phyloP scores from a whole-genome alignment of 2,113 vertebrate species.

The Trichomycterus rosablanca region DNA sequence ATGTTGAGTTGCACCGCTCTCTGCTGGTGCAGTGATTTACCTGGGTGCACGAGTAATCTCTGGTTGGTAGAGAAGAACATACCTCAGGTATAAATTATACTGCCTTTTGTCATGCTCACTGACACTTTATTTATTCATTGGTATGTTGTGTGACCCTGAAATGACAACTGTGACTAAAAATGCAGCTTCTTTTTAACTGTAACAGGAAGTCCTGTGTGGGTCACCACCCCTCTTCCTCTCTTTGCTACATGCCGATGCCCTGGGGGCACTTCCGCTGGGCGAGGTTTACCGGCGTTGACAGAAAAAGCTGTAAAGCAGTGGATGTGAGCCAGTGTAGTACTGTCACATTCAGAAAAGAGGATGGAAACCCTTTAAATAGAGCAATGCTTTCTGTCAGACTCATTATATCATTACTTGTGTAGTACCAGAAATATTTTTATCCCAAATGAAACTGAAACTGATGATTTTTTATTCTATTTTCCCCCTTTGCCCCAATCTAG shows the following conservation, averaged over 20 bases:
- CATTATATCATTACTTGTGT: too few relatives aligned
- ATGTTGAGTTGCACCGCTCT: too few relatives aligned
- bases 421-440: too few relatives aligned
- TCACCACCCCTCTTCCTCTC: constrained; percentile 29
- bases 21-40: constrained; percentile 30
- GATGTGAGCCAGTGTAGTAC: constrained; percentile 4
- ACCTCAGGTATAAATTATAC: constrained; percentile 17
- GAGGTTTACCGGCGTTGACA: constrained; percentile 22
- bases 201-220: constrained; percentile 39
- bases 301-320: neutral
- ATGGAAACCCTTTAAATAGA: constrained; percentile 4
- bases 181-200: constrained; percentile 23
- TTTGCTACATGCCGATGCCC: neutral
- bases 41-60: constrained; percentile 2
- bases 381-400: neutral
- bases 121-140: constrained; percentile 14
- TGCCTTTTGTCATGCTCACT: constrained; percentile 12
- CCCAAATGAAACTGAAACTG: too few relatives aligned
- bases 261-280: constrained; percentile 36
- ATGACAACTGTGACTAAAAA: constrained; percentile 27
- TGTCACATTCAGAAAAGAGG: constrained; percentile 9
- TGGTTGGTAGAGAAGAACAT: neutral
- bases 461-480: too few relatives aligned
- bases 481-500: too few relatives aligned
- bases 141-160: constrained; percentile 10